Conservation (phyloP, 2,797 vertebrate genomes). For the Carapus acus region DNA sequence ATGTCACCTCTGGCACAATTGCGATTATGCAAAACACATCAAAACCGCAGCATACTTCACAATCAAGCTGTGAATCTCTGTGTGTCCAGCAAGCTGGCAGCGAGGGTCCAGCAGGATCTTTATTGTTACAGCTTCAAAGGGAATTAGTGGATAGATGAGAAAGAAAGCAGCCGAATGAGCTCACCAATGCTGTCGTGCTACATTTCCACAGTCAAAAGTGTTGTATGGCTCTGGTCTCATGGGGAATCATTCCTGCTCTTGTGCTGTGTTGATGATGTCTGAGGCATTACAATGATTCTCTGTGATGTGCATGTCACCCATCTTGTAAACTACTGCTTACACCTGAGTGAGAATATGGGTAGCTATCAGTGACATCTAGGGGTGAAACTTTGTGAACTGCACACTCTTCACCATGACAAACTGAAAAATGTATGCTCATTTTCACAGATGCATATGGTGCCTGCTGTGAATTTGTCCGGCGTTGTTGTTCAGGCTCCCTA, state of each 20-base stretch:
- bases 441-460: neutral
- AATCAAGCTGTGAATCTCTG: constrained; percentile 40
- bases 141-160: constrained; percentile 25
- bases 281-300: neutral
- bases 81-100: constrained; percentile 26
- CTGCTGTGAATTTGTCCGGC: neutral
- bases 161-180: constrained; percentile 28
- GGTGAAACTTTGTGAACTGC: constrained; percentile 42
- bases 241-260: neutral
- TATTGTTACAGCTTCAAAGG: constrained; percentile 42
- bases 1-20: constrained; percentile 50
- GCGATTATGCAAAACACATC: constrained; percentile 40
- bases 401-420: constrained; percentile 5
- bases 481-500: neutral
- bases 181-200: constrained; percentile 2
- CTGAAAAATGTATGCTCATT: neutral
- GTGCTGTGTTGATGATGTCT: constrained; percentile 1
- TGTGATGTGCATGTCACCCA: constrained; percentile 2
- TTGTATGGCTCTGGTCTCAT: constrained; percentile 3
- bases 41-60: constrained; percentile 28
- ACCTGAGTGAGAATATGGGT: constrained; percentile 5
- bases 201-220: constrained; percentile 8
- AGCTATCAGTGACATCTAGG: constrained; percentile 68
- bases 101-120: constrained; percentile 21
- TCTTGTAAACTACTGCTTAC: neutral